phyloP scores from a whole-genome alignment of 1,140 invertebrate genomes.

The Drosophila lowei region DNA sequence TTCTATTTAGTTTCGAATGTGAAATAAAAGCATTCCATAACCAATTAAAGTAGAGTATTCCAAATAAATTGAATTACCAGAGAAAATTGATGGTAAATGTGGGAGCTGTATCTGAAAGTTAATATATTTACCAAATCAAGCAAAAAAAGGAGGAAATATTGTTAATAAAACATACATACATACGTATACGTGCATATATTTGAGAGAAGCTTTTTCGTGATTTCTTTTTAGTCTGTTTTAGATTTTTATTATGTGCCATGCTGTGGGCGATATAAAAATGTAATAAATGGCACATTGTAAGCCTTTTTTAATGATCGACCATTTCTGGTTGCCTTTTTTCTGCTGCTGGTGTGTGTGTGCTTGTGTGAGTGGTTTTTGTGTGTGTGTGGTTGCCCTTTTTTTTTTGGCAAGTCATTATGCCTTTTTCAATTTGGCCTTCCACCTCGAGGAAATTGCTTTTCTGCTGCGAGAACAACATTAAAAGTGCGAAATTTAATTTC shows the following conservation, averaged over 20 bases:
- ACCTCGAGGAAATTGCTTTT: conserved; percentile 75
- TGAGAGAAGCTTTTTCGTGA: background rate
- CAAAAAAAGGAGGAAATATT: too few species aligned
- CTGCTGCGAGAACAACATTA: conserved; percentile 60
- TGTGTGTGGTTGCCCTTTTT: conserved; percentile 4
- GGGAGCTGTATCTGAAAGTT: too few species aligned
- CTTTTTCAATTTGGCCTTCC: conserved; percentile 68
- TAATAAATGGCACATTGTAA: conserved; percentile 70
- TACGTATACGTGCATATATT: too few species aligned
- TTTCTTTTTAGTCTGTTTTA: conserved; percentile 20
- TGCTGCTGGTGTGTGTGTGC: background rate
- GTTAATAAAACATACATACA: too few species aligned
- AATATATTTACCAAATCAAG: too few species aligned
- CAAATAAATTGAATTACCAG: too few species aligned
- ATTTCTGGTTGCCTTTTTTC: conserved; percentile 38
- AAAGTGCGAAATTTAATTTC: conserved; percentile 76
- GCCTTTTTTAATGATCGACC: conserved; percentile 75
- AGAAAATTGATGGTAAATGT: too few species aligned
- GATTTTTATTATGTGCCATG: conserved; percentile 39
- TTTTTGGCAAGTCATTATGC: too few species aligned
- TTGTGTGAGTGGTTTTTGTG: background rate
- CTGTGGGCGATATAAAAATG: conserved; percentile 57
- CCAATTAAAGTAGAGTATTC: too few species aligned
- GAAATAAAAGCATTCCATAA: too few species aligned
- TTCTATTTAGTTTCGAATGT: too few species aligned